phyloP scores from a whole-genome alignment of 2,797 vertebrate species.

The Fistularia tabacaria region DNA sequence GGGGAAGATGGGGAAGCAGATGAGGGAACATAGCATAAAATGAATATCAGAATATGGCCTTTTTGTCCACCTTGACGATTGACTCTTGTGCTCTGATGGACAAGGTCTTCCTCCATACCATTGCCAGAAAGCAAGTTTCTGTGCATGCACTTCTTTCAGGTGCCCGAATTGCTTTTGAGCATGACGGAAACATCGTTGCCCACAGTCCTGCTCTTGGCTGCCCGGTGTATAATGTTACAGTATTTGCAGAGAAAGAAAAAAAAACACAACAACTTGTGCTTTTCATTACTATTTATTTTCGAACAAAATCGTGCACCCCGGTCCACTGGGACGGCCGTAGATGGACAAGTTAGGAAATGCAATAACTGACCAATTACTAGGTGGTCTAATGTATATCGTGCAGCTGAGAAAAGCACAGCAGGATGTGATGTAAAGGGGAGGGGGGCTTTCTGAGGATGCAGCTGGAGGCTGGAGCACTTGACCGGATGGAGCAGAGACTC shows the following conservation, averaged over 20 bases:
- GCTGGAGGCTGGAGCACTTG: conserved; percentile 36
- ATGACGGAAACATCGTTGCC: too few species aligned
- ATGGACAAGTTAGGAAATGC: conserved; percentile 43
- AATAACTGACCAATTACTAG: conserved; percentile 52
- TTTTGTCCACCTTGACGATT: too few species aligned
- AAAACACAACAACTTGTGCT: conserved; percentile 44
- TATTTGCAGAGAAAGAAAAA: too few species aligned
- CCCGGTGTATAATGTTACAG: too few species aligned
- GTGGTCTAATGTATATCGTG: conserved; percentile 53
- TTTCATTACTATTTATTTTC: conserved; percentile 45
- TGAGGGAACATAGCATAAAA: background rate
- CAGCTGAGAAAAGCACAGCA: conserved; percentile 54
- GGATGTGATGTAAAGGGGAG: conserved; percentile 55
- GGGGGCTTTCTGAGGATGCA: conserved; percentile 28
- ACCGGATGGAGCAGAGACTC: conserved; percentile 35
- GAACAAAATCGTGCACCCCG: too few species aligned
- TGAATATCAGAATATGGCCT: background rate
- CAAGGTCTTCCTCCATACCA: background rate
- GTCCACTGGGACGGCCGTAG: conserved; percentile 18
- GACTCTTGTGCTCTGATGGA: too few species aligned
- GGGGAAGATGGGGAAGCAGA: conserved; percentile 2
- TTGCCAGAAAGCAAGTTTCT: too few species aligned
- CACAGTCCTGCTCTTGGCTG: too few species aligned
- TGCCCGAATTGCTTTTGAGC: too few species aligned
- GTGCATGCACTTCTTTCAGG: too few species aligned